Conservation (phyloP, 2,888 invertebrate species). For the Diaprepes abbreviatus region DNA sequence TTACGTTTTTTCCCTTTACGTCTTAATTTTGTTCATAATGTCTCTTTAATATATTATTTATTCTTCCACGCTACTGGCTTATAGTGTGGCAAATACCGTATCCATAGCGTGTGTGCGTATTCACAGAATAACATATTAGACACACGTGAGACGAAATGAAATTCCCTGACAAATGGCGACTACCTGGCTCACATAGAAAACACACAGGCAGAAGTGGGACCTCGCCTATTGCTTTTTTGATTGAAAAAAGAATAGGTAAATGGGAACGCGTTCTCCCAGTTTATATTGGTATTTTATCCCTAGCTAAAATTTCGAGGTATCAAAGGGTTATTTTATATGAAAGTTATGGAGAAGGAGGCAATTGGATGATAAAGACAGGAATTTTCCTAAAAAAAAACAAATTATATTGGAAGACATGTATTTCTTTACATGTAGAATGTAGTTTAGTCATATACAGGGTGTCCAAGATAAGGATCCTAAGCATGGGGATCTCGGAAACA, state of each 20-base stretch:
- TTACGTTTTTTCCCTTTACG: too few relatives aligned
- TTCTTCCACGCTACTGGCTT: conserved; percentile 15
- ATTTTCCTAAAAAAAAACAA: neutral
- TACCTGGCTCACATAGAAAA: conserved; percentile 44
- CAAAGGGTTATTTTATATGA: conserved; percentile 6
- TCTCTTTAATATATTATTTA: too few relatives aligned
- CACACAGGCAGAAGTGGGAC: conserved; percentile 21
- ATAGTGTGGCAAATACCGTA: conserved; percentile 39
- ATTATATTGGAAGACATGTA: neutral
- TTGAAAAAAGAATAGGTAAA: conserved; percentile 41
- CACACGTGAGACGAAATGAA: conserved; percentile 50
- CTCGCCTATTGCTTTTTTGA: conserved; percentile 25
- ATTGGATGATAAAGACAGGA: too few relatives aligned
- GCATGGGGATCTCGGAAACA: too few relatives aligned
- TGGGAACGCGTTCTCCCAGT: conserved; percentile 3
- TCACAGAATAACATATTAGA: conserved; percentile 47
- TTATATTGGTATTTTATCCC: conserved; percentile 25
- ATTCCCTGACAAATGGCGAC: conserved; percentile 48
- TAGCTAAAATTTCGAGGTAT: neutral
- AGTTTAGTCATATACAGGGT: too few relatives aligned
- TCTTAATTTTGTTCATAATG: too few relatives aligned
- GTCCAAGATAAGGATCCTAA: too few relatives aligned
- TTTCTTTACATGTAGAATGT: neutral
- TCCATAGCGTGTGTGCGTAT: conserved; percentile 39
- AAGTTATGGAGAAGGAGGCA: neutral